phyloP scores from a whole-genome alignment of 2,113 vertebrate species.

The Pedionomus torquatus region DNA sequence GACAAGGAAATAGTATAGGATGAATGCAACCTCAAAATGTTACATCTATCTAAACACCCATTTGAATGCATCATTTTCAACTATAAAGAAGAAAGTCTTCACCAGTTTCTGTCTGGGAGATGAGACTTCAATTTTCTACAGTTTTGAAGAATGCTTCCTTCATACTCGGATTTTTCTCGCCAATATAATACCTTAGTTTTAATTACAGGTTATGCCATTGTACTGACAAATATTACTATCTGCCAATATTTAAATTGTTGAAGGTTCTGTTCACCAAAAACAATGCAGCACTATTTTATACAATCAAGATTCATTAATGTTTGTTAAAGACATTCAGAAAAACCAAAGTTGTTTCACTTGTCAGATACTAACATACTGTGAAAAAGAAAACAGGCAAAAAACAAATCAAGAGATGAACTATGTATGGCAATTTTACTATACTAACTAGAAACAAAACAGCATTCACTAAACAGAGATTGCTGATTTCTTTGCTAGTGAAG shows the following conservation, averaged over 20 bases:
- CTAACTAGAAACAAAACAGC: neutral
- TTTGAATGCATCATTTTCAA: neutral
- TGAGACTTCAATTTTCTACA: neutral
- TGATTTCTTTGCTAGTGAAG: neutral
- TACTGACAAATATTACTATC: neutral
- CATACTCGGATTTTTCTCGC: neutral
- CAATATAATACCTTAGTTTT: neutral
- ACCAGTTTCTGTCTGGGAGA: neutral
- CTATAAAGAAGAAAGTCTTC: neutral
- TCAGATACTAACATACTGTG: neutral
- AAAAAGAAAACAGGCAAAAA: neutral
- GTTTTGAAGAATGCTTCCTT: neutral
- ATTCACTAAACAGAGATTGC: neutral
- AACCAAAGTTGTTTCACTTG: neutral
- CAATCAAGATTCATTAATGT: neutral
- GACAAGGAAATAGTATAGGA: slow-evolving; percentile 26
- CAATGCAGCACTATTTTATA: neutral
- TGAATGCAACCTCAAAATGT: slow-evolving; percentile 8
- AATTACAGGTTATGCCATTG: neutral
- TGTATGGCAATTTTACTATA: neutral
- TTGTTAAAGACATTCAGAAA: neutral
- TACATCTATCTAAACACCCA: neutral
- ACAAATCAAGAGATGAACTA: neutral
- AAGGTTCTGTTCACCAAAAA: neutral
- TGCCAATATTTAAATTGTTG: neutral